Evolutionary conservation across 1,140 invertebrate species (phyloP), one percentile per base, ranked within the genome.

Genomic region (Drosophila erecta): DNA sequence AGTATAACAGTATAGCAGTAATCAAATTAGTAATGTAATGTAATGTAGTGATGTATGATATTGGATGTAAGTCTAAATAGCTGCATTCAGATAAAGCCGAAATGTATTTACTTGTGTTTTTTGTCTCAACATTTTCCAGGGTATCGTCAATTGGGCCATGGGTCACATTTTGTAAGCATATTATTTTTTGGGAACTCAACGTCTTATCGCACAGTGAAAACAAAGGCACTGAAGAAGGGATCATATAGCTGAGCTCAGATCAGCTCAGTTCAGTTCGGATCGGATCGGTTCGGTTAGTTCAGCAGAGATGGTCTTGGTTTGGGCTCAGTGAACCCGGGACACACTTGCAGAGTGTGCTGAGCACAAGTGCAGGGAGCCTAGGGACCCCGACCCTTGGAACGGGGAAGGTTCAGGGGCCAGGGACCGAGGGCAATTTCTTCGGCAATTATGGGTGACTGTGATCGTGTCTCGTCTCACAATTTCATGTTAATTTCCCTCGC

Each of bases 301-400:
- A 40, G 50, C 24, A 17, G 33, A 54, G 27, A 40, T 33, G 33
- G 35, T 30, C 17, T 58, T 41, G 65, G 75, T 54, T 64, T 58
- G 53, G 65, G 75, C 65, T 66, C 81, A 78, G 78, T 86, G 77
- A 87, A 86, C 81, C 77, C 81, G 66, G 64, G 78, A 62, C 84
- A 89, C 84, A 87, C 84, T 87, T 87, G 84, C 76, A 89, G 84
- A 89, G 84, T 89, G 84, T 89, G 84, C 84, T 84, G 57, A 73
- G 84, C 84, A 87, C 84, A 89, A 89, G 84, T 89, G 76, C 51
- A 44, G 15, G 43, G 20, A 24, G 41, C 53, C 51, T 44, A 30
- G 33, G 40, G 49, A 49, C 33, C 41, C 30, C 12, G 35, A 17
- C 17, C 17, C 17, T 53, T 20, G 15, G 46, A 6, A 8, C 2